Evolutionary conservation across 2,797 vertebrate species (phyloP), one percentile per base, ranked within the genome.

Genomic region (Bufotes viridis): DNA sequence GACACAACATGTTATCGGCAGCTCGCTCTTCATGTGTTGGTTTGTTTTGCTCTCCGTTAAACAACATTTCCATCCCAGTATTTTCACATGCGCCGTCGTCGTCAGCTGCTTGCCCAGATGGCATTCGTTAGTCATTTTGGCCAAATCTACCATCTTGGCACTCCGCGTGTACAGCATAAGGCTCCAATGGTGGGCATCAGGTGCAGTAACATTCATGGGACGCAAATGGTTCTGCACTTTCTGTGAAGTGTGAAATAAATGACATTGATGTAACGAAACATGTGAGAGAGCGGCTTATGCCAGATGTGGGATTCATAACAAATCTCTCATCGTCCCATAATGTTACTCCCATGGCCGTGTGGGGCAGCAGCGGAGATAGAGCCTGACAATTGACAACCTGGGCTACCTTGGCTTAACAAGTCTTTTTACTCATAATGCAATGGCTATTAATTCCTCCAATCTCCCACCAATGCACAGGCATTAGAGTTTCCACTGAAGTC

Each of bases 41-140:
- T 58, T 60, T 79, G 55, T 58, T 76, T 76, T 51, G 34, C 51
- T 78, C 84, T 4, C 10, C 65, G 75, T 85, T 53, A 24, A 55
- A 51, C 63, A 86, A 49, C 17, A 74, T 49, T 83, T 70, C 22
- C 18, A 84, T 87, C 76, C 58, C 81, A 70, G 34, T 58, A 84
- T 72, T 78, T 58, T 24, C 22, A 29, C 42, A 49, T 69, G 81
- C 18, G 51, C 74, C 11, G 87, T 51, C 81, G 87, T 51, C 81
- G 20, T 79, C 81, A 84, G 87, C 81, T 87, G 87, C 75, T 78
- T 14, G 4, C 65, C 70, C 87, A 88, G 87, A 88, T 88, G 87
- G 87, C 81, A 70, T 20, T 51, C 49, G 49, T 75, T 18, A 63
- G 79, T 75, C 69, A 67, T 14, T 14, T 24, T 14, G 60, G 74